phyloP scores from a whole-genome alignment of 2,888 invertebrate species.

The Acanthosepion lycidas region DNA sequence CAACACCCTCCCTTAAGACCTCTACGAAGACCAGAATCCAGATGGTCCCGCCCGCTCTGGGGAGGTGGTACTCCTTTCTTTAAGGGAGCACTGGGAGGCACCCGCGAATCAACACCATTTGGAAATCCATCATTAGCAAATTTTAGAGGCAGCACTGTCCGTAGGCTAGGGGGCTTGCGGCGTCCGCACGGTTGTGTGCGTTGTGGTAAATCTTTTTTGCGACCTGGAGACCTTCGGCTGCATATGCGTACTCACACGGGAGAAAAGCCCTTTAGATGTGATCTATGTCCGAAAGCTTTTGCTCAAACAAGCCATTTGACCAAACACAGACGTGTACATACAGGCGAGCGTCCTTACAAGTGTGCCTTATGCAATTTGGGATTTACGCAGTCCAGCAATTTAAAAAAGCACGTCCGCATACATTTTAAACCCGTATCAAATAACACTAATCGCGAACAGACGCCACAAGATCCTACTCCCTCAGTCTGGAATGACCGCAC shows the following conservation, averaged over 20 bases:
- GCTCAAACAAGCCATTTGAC: conserved; percentile 59
- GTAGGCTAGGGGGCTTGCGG: not conserved
- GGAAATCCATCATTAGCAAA: not conserved
- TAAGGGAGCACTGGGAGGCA: not conserved
- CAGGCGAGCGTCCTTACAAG: conserved; percentile 52
- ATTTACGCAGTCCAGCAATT: conserved; percentile 41
- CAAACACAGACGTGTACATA: conserved; percentile 61
- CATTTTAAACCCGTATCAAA: conserved; percentile 24
- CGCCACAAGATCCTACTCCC: not conserved
- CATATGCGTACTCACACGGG: conserved; percentile 40
- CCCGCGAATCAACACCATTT: not conserved
- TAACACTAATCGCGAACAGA: not conserved
- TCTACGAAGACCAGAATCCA: not conserved
- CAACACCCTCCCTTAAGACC: conserved; percentile 3
- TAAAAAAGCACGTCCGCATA: conserved; percentile 4
- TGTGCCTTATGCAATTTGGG: conserved; percentile 11
- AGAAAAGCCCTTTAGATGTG: not conserved
- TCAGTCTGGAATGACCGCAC: not conserved
- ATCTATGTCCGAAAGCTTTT: not conserved
- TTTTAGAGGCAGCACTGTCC: not conserved
- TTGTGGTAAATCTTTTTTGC: conserved; percentile 38
- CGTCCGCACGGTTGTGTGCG: not conserved
- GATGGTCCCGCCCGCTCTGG: not conserved
- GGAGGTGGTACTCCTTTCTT: not conserved
- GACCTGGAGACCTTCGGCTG: conserved; percentile 37